Percentiles rank a stretch among this genome's conserved stretches.
phyloP scores from a whole-genome alignment of 2,113 vertebrate genomes.

The Hoplias malabaricus region DNA sequence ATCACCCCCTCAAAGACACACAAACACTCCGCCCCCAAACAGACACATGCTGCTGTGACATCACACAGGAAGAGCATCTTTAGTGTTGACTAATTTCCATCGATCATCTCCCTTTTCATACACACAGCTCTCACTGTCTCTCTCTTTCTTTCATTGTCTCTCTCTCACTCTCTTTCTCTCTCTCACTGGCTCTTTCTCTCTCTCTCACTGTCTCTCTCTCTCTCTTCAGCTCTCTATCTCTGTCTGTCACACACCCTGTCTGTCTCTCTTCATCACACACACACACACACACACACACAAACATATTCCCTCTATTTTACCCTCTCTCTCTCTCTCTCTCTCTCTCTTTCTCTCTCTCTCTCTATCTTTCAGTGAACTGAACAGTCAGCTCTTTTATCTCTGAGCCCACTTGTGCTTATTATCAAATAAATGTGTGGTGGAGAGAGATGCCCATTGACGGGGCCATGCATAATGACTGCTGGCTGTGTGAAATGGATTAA shows the following conservation, averaged over 20 bases:
- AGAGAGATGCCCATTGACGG: conserved; percentile 76
- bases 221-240: too few relatives aligned
- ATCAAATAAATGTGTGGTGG: conserved; percentile 73
- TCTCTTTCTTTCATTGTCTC: too few relatives aligned
- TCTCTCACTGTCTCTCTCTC: too few relatives aligned
- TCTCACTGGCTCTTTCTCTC: too few relatives aligned
- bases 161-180: too few relatives aligned
- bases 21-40: too few relatives aligned
- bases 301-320: conserved; percentile 27
- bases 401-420: conserved; percentile 72
- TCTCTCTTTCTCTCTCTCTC: conserved; percentile 60
- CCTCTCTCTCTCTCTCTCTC: conserved; percentile 9
- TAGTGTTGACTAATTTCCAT: conserved; percentile 79
- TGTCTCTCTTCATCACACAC: background rate
- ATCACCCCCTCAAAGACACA: conserved; percentile 71
- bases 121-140: conserved; percentile 59
- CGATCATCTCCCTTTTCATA: conserved; percentile 77
- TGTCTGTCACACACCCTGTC: too few relatives aligned
- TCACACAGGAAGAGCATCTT: conserved; percentile 78
- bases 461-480: conserved; percentile 73
- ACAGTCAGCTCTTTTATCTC: conserved; percentile 74
- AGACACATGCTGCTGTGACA: conserved; percentile 70
- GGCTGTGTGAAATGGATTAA: conserved; percentile 77
- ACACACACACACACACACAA: too few relatives aligned
- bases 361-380: conserved; percentile 73